Evolutionary conservation across 2,113 vertebrate species (phyloP), one percentile per base, ranked within the genome.

Genomic region (Microtus oregoni): DNA sequence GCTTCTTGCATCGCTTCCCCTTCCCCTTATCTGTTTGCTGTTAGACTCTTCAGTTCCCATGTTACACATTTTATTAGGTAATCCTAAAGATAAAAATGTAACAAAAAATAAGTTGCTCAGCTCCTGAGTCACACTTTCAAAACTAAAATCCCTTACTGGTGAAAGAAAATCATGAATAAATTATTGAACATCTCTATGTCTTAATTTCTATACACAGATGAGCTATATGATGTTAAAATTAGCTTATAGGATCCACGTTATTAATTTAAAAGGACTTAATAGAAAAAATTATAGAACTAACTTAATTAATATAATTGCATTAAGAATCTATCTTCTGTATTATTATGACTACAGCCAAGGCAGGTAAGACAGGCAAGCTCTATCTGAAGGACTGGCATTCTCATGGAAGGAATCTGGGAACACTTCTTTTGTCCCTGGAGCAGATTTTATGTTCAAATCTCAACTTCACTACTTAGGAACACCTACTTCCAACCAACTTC

Each of bases 51-150:
- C 70, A 91, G 89, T 86, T 91, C 85, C 32, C 38, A 95, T 73
- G 83, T 72, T 13, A 82, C 88, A 52, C 63, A 35, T 92, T 95
- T 95, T 96, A 93, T 88, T 94, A 97, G 94, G 90, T 94, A 89
- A 95, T 20, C 91, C 91, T 86, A 96, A 95, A 73, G 65, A 94
- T 86, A 35, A 41, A 92, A n/a, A 92, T 52, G 70, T 24, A 92
- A 75, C 73, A 77, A 67, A 94, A 94, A 97, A 92, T 65, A 94
- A 47, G 55, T 52, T 38, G 50, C 41, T 94, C 78, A 83, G 35
- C 9, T 75, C 83, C 86, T 52, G 70, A 93, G 61, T 13, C 90
- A 95, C 68, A 52, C 58, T 89, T 82, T 38, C 50, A 15, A 7
- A 41, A 19, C 47, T 41, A 10, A 76, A 94, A 85, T 81, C 65